A percentile compares a stretch with the other conserved stretches of the same genome.
These are phyloP conservation scores for Sarcophaga bullata DNA, from an alignment of 1,140 invertebrate genomes.

Conservation along the genomic window DNA sequence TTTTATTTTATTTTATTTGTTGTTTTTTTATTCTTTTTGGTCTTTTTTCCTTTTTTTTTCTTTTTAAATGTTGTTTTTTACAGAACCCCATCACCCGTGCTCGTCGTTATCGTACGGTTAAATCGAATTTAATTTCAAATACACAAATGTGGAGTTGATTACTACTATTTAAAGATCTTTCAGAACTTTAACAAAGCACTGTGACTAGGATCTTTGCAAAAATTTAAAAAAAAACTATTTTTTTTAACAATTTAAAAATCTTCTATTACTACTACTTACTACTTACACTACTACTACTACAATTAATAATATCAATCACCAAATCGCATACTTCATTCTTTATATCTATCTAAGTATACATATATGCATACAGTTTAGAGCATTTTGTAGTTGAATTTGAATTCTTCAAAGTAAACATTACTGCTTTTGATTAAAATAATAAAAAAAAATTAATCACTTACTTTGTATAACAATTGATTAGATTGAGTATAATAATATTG, in stretches of 20 bases:
- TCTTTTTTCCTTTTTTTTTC: constrained; percentile 49
- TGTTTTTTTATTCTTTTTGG: constrained; percentile 33
- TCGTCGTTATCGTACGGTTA: constrained; percentile 64
- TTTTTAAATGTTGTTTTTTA: constrained; percentile 51
- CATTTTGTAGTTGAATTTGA: constrained; percentile 12
- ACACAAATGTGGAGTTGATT: constrained; percentile 64
- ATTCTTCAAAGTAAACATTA: background rate
- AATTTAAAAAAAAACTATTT: background rate
- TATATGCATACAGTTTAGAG: constrained; percentile 10
- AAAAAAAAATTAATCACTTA: too few species aligned
- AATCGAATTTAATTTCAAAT: constrained; percentile 65
- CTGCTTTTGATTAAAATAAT: background rate
- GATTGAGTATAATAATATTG: too few species aligned
- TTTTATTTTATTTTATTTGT: constrained; percentile 24
- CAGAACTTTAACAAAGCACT: background rate
- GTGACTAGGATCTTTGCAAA: background rate
- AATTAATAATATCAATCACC: background rate
- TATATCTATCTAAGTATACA: background rate
- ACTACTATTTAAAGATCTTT: background rate
- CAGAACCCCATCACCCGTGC: constrained; percentile 64
- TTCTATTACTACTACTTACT: too few species aligned
- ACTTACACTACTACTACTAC: too few species aligned
- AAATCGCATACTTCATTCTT: background rate
- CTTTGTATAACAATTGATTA: background rate
- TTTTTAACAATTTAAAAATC: background rate